Base-by-base conservation (phyloP, 2,888 invertebrate species). In the Agriopis leucophaearia region DNA sequence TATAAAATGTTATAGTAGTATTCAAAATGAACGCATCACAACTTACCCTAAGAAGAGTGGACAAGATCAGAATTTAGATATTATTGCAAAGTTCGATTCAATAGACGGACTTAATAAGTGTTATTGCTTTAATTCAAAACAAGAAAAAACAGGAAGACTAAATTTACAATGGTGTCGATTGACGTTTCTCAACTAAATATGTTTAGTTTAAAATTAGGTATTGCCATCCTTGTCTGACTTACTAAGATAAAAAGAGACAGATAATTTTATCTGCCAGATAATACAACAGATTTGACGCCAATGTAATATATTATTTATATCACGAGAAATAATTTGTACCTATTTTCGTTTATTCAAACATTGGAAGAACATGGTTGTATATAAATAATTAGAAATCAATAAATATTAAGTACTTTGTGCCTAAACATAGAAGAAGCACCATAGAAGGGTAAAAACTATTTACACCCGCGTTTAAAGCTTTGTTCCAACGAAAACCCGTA, bases 381-480 rank as follows among this genome's bases (percentile, higher is more conserved):
- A 40, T n/a, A 57, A 55, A 47, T 60, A 45, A 44, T 45, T 45
- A 45, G 10, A 40, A 48, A 15, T 59, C 18, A 44, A 18, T 52
- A 60, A 67, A 8, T 27, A 64, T 75, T 81, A 86, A 85, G 83
- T 86, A 84, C 81, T 77, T 80, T 81, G 81, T 78, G 81, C 82
- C 79, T 80, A 83, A 70, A 74, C 64, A 70, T 76, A 75, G 71
- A 78, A 59, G 63, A 86, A 87, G 87, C 87, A 88, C 87, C 87
- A 85, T 82, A 80, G 74, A 81, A 78, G 70, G 81, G 75, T 77
- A 75, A 72, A 74, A 64, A 74, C 67, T 72, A 72, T 74, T 72
- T 73, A 78, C 71, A 77, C 74, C 67, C 77, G 71, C 74, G 57
- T 70, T 72, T 68, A 71, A 76, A 73, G 71, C 66, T 68, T 56